Conservation (phyloP, 1,140 invertebrate genomes). For the Galendromus occidentalis region DNA sequence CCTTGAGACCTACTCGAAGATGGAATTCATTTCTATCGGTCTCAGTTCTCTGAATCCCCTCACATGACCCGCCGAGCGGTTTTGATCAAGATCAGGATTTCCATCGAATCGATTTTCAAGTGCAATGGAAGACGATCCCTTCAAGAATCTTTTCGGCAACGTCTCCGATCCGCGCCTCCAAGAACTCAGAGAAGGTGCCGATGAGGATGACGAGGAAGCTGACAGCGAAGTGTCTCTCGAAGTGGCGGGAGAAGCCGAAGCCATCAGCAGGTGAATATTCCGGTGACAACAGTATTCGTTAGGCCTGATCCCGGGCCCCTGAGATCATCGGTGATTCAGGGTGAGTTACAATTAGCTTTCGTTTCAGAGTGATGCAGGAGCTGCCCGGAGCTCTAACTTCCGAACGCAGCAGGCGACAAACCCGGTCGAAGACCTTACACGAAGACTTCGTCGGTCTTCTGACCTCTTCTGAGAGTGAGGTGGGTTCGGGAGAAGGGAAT, state of each 20-base stretch:
- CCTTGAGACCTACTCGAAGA: too few species aligned
- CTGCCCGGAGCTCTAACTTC: neutral
- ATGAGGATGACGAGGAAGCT: neutral
- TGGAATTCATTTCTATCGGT: too few species aligned
- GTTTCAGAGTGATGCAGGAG: neutral
- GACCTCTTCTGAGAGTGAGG: conserved; percentile 2
- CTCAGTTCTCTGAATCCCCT: too few species aligned
- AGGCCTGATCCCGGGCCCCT: too few species aligned
- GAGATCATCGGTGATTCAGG: too few species aligned
- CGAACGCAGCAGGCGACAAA: neutral
- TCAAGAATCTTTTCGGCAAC: neutral
- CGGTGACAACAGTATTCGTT: too few species aligned
- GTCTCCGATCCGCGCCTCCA: neutral
- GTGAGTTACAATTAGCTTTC: neutral
- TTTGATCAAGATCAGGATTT: neutral
- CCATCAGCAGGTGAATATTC: neutral
- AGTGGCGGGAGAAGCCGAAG: neutral
- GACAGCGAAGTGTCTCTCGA: neutral
- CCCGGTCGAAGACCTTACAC: neutral
- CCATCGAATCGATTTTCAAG: neutral
- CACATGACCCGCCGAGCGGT: neutral
- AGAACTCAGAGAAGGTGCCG: neutral
- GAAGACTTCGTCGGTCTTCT: neutral
- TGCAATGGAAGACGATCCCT: neutral
- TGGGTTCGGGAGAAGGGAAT: neutral